These are phyloP conservation scores for Hydrocynus forskahlii DNA, from an alignment of 2,797 vertebrate species.

Conservation along the genomic window DNA sequence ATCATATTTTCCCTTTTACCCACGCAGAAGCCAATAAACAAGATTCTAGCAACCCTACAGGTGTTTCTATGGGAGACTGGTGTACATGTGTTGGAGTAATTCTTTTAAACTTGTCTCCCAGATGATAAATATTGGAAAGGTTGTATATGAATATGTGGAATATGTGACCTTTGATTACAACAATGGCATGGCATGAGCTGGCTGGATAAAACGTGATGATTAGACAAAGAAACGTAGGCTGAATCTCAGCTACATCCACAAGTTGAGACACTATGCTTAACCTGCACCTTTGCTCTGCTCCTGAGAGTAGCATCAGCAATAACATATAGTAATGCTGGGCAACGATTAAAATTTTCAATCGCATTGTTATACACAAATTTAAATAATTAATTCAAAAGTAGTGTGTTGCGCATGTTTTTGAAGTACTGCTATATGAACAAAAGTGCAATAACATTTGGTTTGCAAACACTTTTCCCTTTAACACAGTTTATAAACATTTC, in stretches of 20 bases:
- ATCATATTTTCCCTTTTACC: constrained; percentile 2
- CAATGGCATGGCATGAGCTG: background rate
- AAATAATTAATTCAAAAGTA: too few species aligned
- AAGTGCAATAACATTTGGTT: too few species aligned
- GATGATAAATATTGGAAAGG: background rate
- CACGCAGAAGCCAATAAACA: background rate
- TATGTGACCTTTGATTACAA: constrained; percentile 9
- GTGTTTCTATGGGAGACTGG: background rate
- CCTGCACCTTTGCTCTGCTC: constrained; percentile 24
- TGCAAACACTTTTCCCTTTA: too few species aligned
- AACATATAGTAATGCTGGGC: too few species aligned
- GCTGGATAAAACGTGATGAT: constrained; percentile 22
- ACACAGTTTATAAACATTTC: too few species aligned
- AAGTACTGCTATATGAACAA: too few species aligned
- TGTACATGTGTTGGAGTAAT: background rate
- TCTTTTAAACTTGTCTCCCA: constrained; percentile 9
- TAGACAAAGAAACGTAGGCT: constrained; percentile 26
- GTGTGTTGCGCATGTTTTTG: too few species aligned
- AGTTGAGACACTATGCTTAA: constrained; percentile 31
- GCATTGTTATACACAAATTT: too few species aligned
- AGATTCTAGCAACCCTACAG: background rate
- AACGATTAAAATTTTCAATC: too few species aligned
- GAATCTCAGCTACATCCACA: background rate
- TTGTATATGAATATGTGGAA: background rate
- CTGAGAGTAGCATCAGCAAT: background rate